Base-by-base conservation (phyloP, 2,888 invertebrate genomes). In the Dendrolimus houi region DNA sequence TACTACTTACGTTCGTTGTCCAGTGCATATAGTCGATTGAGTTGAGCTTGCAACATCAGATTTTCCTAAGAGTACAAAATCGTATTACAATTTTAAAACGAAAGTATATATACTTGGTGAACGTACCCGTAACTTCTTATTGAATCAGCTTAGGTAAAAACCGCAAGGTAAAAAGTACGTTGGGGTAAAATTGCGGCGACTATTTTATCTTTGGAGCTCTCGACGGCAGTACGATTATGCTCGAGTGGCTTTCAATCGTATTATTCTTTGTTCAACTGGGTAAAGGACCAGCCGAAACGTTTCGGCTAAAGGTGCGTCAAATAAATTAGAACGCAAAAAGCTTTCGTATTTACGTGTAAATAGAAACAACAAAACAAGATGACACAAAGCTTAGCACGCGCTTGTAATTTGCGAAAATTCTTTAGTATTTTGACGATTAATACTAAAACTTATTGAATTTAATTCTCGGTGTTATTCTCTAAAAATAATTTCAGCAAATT, bases 241-340 rank as follows among this genome's bases (percentile, higher is more conserved):
- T 81, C 75, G 77, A 80, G 83, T 83, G 82, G 78, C 79, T 81
- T 83, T 82, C 79, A 83, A 83, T 83, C 82, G 80, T 81, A 83
- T 83, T 83, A 81, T 83, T 83, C 83, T 84, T 83, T 83, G 83
- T 81, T 83, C 81, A 74, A 82, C 78, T 77, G 81, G 79, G 83
- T 85, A 79, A 81, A 81, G 77, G 79, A 81, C 79, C 78, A 74
- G 76, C 79, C 71, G 71, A 74, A 80, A 76, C 78, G 79, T 74
- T 83, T 83, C 77, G 74, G 74, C 69, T 80, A 83, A 80, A 80
- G 75, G 77, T 78, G 77, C 67, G 75, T 79, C 76, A 81, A 79
- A 84, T 83, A 83, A 84, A 84, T 85, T 84, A 82, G 79, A 73
- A 72, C 78, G 74, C 77, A 79, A 47, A 10, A 29, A 79, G 82